Evolutionary conservation across 2,113 vertebrate species (phyloP).

Genomic region (Microtus pennsylvanicus): DNA sequence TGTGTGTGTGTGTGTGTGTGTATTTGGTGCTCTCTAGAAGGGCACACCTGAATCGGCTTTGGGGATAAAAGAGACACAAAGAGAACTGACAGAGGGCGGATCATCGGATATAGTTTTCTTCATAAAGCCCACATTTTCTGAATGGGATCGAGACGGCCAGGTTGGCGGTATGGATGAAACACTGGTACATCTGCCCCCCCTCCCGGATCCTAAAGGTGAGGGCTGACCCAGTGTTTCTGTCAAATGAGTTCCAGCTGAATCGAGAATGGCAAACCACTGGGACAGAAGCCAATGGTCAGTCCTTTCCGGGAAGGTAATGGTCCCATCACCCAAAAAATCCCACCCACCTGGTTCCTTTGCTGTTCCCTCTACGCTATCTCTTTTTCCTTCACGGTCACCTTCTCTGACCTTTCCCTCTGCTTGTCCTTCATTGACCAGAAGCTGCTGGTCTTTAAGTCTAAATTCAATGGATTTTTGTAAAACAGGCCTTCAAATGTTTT

Average conservation of each 20-base stretch:
- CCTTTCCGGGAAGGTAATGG: background rate
- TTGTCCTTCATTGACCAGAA: background rate
- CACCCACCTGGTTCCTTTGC: no score
- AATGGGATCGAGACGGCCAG: no score
- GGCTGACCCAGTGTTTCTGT: background rate
- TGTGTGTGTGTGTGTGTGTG: no score
- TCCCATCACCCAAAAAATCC: background rate
- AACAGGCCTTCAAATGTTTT: background rate
- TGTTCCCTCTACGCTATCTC: background rate
- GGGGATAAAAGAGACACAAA: no score
- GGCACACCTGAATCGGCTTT: no score
- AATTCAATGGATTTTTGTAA: slow-evolving; percentile 6
- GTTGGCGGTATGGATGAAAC: no score
- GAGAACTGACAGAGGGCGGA: no score
- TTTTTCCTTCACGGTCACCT: background rate
- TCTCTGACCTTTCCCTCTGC: background rate
- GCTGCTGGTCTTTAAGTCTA: background rate
- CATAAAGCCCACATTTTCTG: no score
- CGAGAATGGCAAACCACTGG: background rate
- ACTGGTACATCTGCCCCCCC: no score
- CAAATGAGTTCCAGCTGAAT: background rate
- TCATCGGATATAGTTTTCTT: no score
- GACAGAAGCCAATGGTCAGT: background rate
- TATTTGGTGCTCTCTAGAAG: no score
- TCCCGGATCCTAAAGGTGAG: background rate